A percentile compares a stretch with the other conserved stretches of the same genome.
phyloP scores from a whole-genome alignment of 2,113 vertebrate genomes.

The Elachura formosa region DNA sequence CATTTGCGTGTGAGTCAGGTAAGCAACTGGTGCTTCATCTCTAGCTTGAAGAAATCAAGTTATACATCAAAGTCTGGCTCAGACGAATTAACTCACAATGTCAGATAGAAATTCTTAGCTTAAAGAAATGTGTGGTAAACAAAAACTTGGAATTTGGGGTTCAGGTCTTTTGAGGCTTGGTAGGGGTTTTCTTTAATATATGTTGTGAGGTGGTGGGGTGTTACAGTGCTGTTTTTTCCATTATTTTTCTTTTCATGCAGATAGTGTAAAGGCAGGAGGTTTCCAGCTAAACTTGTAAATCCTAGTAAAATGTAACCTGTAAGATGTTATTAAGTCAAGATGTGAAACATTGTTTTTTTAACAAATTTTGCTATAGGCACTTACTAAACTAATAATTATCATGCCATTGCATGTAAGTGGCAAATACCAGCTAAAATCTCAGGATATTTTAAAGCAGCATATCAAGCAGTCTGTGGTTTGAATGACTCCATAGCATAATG shows the following conservation, averaged over 20 bases:
- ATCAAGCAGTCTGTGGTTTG: not conserved
- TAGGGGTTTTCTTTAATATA: fast-evolving
- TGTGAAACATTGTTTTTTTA: not conserved
- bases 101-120: slow-evolving; percentile 41
- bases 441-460: not conserved
- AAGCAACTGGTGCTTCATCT: slow-evolving; percentile 64
- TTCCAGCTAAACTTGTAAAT: slow-evolving; percentile 52
- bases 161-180: not conserved
- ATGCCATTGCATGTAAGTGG: not conserved
- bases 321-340: not conserved
- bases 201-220: not conserved
- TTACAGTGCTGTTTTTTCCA: slow-evolving; percentile 17
- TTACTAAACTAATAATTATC: not conserved
- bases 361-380: not conserved
- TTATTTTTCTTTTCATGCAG: slow-evolving; percentile 40
- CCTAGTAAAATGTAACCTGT: slow-evolving; percentile 19
- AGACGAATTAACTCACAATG: not conserved
- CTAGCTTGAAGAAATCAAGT: slow-evolving; percentile 21
- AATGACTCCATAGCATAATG: not conserved
- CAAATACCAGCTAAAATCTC: not conserved
- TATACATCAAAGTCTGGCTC: slow-evolving; percentile 11
- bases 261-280: slow-evolving; percentile 43
- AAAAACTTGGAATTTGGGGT: not conserved
- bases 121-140: slow-evolving; percentile 39
- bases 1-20: slow-evolving; percentile 99